Evolutionary conservation across 2,797 vertebrate species (phyloP).

Genomic region (Capromys pilorides): DNA sequence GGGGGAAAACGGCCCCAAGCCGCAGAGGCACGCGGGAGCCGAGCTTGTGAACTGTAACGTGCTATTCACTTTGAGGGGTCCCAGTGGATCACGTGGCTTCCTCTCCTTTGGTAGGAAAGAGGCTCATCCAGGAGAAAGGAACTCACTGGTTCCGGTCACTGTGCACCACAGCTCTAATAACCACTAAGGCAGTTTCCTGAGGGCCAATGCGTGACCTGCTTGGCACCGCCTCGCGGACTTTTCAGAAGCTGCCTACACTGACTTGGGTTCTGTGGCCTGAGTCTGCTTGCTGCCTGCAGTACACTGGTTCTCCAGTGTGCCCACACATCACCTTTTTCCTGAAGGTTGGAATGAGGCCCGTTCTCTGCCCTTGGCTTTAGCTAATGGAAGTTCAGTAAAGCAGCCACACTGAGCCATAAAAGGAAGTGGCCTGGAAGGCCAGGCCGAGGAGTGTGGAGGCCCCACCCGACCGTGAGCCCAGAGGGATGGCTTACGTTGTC

Average conservation of each 20-base stretch:
- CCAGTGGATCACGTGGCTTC: background rate
- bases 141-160: background rate
- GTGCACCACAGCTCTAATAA: no score
- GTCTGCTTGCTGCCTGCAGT: background rate
- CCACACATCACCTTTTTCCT: background rate
- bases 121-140: background rate
- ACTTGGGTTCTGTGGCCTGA: background rate
- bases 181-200: background rate
- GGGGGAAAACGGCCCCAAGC: background rate
- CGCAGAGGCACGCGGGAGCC: accelerated
- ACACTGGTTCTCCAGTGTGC: accelerated
- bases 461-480: background rate
- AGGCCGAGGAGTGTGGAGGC: background rate
- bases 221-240: background rate
- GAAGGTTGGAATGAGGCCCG: background rate
- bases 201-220: accelerated
- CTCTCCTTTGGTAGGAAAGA: background rate
- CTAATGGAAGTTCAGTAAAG: background rate
- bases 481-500: slow-evolving; percentile 91
- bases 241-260: accelerated
- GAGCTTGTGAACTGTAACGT: accelerated
- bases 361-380: background rate
- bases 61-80: background rate
- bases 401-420: background rate
- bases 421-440: background rate